A percentile compares a stretch with the other conserved stretches of the same genome.
These are phyloP conservation scores for Euwallacea fornicatus DNA, from an alignment of 1,140 invertebrate species.

Conservation along the genomic window DNA sequence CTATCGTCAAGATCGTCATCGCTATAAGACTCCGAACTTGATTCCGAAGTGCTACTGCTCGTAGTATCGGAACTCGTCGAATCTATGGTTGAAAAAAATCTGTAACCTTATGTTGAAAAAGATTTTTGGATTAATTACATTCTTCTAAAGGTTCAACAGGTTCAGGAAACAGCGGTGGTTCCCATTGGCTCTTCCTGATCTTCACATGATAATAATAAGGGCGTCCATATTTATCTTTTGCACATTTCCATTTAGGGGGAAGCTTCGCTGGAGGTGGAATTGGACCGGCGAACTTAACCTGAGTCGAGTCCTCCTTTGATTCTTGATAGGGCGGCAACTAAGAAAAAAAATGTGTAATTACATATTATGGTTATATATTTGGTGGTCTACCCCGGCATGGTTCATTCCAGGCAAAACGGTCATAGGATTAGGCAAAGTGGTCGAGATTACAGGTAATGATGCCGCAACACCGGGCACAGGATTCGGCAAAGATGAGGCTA, in stretches of 20 bases:
- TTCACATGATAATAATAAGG: slow-evolving; percentile 91
- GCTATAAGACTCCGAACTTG: slow-evolving; percentile 58
- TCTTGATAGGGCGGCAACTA: slow-evolving; percentile 27
- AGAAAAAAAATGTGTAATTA: not conserved
- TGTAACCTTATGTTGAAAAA: not conserved
- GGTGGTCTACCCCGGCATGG: not conserved
- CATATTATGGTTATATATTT: not conserved
- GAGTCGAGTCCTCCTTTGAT: slow-evolving; percentile 28
- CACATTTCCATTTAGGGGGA: slow-evolving; percentile 85
- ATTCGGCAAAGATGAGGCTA: not conserved
- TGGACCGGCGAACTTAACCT: slow-evolving; percentile 48
- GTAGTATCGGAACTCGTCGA: slow-evolving; percentile 53
- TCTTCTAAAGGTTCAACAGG: not conserved
- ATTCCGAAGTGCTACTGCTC: slow-evolving; percentile 55
- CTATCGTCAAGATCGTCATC: slow-evolving; percentile 53
- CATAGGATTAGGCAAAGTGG: not conserved
- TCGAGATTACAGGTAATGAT: not conserved
- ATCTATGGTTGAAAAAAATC: slow-evolving; percentile 53
- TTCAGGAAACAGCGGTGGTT: slow-evolving; percentile 65
- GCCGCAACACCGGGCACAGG: not conserved
- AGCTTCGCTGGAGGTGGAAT: slow-evolving; percentile 65
- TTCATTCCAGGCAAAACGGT: slow-evolving; percentile 3
- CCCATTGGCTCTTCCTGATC: slow-evolving; percentile 84
- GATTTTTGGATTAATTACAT: not conserved
- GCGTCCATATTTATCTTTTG: slow-evolving; percentile 76